Evolutionary conservation across 2,113 vertebrate genomes (phyloP).

Genomic region (Empidonax traillii): DNA sequence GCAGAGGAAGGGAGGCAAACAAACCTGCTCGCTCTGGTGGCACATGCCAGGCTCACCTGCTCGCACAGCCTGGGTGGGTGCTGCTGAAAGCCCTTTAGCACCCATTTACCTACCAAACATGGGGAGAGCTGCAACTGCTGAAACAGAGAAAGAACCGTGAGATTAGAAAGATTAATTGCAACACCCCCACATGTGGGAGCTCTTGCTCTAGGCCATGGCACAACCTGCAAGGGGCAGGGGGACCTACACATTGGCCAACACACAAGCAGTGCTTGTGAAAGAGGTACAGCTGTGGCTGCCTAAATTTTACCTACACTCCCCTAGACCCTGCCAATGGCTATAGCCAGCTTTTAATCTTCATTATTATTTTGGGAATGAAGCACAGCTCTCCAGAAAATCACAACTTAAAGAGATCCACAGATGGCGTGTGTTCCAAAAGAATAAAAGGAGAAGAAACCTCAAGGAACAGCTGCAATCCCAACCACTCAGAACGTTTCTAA

Average conservation of each 20-base stretch:
- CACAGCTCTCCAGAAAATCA: not conserved
- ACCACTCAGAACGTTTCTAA: not conserved
- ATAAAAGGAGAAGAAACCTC: not conserved
- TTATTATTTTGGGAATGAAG: not conserved
- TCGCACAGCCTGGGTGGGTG: accelerated
- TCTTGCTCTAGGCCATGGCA: not conserved
- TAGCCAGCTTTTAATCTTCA: not conserved
- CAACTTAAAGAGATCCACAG: not conserved
- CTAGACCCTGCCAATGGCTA: not conserved
- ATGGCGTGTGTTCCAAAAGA: not conserved
- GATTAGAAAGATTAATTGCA: not conserved
- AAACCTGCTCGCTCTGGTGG: not conserved
- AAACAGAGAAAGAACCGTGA: accelerated
- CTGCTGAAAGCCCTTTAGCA: not conserved
- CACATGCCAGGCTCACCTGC: accelerated
- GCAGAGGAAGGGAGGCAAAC: not conserved
- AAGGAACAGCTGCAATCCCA: not conserved
- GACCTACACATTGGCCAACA: accelerated
- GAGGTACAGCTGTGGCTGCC: accelerated
- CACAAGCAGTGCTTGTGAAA: accelerated
- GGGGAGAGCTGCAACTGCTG: accelerated
- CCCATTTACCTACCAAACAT: accelerated
- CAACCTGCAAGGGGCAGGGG: not conserved
- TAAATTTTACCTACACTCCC: accelerated
- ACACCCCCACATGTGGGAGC: accelerated